Evolutionary conservation across 2,113 vertebrate genomes (phyloP).

Genomic region (Chelonoidis abingdonii): DNA sequence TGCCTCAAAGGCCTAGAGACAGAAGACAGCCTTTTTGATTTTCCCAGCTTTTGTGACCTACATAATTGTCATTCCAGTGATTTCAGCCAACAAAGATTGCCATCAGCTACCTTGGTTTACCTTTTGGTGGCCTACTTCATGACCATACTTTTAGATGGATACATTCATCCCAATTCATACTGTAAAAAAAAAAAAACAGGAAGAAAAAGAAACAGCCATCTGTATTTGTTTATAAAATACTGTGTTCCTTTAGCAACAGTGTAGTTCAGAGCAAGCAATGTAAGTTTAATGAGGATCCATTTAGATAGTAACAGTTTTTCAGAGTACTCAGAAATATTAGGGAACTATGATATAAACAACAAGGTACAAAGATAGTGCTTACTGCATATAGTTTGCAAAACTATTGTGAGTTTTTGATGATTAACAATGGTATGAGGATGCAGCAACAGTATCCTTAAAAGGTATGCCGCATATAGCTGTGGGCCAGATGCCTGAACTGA

Average conservation of each 20-base stretch:
- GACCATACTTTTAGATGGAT: background rate
- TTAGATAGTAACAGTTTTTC: background rate
- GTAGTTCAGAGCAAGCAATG: background rate
- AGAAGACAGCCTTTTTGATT: background rate
- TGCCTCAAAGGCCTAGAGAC: background rate
- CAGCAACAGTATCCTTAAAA: background rate
- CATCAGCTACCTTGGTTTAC: background rate
- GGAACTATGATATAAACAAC: background rate
- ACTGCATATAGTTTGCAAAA: background rate
- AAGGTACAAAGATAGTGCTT: background rate
- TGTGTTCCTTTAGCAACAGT: background rate
- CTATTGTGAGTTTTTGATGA: background rate
- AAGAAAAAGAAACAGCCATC: background rate
- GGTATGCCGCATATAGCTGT: background rate
- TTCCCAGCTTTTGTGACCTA: background rate
- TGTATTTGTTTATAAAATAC: background rate
- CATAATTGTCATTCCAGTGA: background rate
- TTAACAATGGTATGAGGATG: background rate
- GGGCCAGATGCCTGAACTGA: background rate
- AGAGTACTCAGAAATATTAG: background rate
- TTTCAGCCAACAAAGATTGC: background rate
- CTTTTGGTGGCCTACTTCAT: background rate
- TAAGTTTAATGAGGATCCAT: background rate
- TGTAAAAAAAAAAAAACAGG: background rate
- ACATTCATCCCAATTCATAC: background rate